These are phyloP conservation scores for Drosophila pandora DNA, from an alignment of 1,140 invertebrate species.

Conservation along the genomic window DNA sequence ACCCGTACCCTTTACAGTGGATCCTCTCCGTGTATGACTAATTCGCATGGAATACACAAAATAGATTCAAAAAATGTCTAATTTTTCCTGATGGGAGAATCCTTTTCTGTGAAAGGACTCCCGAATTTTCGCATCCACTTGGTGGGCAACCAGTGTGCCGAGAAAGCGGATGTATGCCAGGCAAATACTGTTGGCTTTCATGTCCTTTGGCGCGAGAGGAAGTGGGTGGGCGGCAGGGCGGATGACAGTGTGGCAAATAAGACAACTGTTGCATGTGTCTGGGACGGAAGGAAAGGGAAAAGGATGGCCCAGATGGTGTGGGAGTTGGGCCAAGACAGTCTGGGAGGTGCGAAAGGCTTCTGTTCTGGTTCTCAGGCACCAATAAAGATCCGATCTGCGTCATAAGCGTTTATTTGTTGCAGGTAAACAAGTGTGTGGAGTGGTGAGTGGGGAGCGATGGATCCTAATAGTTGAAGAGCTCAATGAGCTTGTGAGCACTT, in stretches of 20 bases:
- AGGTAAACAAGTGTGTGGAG: slow-evolving; percentile 49
- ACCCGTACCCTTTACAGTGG: background rate
- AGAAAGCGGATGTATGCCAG: slow-evolving; percentile 66
- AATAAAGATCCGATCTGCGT: slow-evolving; percentile 65
- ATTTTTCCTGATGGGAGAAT: too few relatives aligned
- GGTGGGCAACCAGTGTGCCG: slow-evolving; percentile 31
- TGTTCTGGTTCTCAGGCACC: slow-evolving; percentile 16
- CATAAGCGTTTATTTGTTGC: slow-evolving; percentile 77
- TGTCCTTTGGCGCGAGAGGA: slow-evolving; percentile 67
- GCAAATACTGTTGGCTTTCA: slow-evolving; percentile 76
- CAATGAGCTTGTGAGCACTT: slow-evolving; percentile 71
- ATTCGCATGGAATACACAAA: too few relatives aligned
- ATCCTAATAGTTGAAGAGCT: slow-evolving; percentile 63
- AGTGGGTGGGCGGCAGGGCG: slow-evolving; percentile 26
- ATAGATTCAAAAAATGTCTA: too few relatives aligned
- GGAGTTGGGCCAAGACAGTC: background rate
- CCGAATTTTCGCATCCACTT: too few relatives aligned
- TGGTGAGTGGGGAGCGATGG: background rate
- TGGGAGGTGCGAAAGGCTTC: slow-evolving; percentile 21
- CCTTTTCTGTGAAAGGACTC: too few relatives aligned
- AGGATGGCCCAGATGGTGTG: too few relatives aligned
- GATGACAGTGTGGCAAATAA: slow-evolving; percentile 50
- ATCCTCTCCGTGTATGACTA: slow-evolving; percentile 1
- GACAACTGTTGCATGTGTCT: slow-evolving; percentile 72
- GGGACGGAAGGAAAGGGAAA: background rate